Percentiles rank a stretch among this genome's conserved stretches.
phyloP scores from a whole-genome alignment of 2,797 vertebrate species.

The Anguilla anguilla region DNA sequence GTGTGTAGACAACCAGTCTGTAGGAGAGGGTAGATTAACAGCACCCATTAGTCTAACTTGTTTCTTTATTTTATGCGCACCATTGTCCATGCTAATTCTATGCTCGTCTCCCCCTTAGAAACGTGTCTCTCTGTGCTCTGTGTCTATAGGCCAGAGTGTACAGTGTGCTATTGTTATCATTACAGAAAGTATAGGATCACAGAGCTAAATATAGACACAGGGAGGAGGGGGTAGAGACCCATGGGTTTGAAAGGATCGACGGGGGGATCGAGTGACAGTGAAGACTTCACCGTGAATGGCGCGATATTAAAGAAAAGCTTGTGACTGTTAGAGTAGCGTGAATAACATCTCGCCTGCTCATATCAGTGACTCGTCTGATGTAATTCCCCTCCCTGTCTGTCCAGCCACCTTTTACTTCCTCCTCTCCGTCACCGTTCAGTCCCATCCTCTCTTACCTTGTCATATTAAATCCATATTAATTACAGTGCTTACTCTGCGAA shows the following conservation, averaged over 20 bases:
- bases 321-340: neutral
- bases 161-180: conserved; percentile 66
- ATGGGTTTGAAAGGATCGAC: neutral
- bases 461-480: neutral
- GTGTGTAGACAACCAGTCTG: neutral
- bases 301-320: neutral
- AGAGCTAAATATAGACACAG: conserved; percentile 65
- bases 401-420: neutral
- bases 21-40: neutral
- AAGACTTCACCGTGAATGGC: neutral
- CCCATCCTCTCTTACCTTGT: neutral
- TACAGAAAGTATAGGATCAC: conserved; percentile 72
- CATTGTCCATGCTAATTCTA: neutral
- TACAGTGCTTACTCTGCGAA: neutral
- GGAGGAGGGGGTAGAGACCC: conserved; percentile 12
- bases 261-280: neutral
- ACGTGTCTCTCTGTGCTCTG: neutral
- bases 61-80: neutral
- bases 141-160: conserved; percentile 56
- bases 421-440: neutral
- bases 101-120: neutral
- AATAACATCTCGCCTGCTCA: neutral
- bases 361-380: neutral
- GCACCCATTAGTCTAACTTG: neutral
- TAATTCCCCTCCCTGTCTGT: neutral